Evolutionary conservation across 1,140 invertebrate species (phyloP), one percentile per base, ranked within the genome.

Genomic region (Macrobrachium rosenbergii): DNA sequence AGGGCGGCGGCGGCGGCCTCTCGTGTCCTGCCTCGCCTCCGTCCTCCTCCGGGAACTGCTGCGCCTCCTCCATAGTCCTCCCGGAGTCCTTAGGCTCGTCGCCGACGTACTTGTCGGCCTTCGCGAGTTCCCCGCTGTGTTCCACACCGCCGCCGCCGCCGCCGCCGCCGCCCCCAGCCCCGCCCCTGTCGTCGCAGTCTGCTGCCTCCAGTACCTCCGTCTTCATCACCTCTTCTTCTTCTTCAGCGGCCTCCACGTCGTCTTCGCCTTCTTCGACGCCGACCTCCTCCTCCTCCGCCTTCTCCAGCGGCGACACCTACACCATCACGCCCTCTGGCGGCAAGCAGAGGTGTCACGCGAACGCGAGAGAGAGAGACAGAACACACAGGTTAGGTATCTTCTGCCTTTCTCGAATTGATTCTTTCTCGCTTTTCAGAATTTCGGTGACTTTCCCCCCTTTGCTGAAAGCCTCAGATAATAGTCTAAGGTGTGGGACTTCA

Each of bases 281-380:
- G 14, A 21, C 43, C 21, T n/a, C 64, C 45, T 79, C 84, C 6
- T 72, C 76, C 6, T n/a, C 84, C 6, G 12, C 63, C 43, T 52
- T 23, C 72, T 43, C 82, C n/a, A 21, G 60, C 43, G 21, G 64
- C 43, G 21, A 45, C 62, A 64, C 84, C 12, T 19, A 14, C 72
- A 16, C 64, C 81, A 82, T 19, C 45, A 73, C 45, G 17, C 84
- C 73, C 52, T 21, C 63, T 10, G 82, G 85, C 21, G 76, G 78
- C 17, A 88, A 88, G 75, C 81, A 87, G 19, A 77, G 91, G 63
- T 88, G 81, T 72, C 90, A 91, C 23, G 92, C 92, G 17, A 93
- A 93, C 88, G 92, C 92, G n/a, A 90, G 93, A 45, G 93, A 94
- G 88, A 88, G 93, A 21, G 92, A 93, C 88, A 90, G 93, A 60